A percentile compares a stretch with the other conserved stretches of the same genome.
These are phyloP conservation scores for Ormyrus nitidulus DNA, from an alignment of 2,888 invertebrate species.

Conservation along the genomic window DNA sequence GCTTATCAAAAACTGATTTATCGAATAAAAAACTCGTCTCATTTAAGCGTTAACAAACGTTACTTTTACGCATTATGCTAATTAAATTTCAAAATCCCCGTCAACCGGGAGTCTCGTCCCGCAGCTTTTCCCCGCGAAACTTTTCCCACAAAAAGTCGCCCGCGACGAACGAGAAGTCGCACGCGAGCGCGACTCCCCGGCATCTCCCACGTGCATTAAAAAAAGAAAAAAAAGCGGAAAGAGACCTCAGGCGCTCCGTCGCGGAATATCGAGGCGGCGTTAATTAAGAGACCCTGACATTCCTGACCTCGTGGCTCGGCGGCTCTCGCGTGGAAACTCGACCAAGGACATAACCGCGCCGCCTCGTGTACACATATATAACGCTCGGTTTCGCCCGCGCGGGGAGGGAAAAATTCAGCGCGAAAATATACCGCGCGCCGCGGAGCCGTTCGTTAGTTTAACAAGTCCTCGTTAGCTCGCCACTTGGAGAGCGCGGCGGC, in stretches of 20 bases:
- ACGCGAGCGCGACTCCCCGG: neutral
- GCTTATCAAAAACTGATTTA: neutral
- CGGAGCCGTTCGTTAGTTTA: conserved; percentile 59
- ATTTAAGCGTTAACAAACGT: conserved; percentile 4
- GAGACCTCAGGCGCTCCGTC: no score
- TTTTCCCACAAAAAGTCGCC: no score
- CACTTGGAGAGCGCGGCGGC: neutral
- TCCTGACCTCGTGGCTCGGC: conserved; percentile 56
- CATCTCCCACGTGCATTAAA: neutral
- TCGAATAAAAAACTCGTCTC: neutral
- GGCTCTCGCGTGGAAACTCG: conserved; percentile 52
- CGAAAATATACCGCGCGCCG: neutral
- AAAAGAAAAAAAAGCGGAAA: conserved; percentile 18
- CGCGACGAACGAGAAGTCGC: neutral
- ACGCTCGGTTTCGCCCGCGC: neutral
- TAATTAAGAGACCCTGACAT: conserved; percentile 59
- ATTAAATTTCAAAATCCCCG: no score
- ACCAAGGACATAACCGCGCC: conserved; percentile 46
- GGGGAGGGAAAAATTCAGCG: conserved; percentile 21
- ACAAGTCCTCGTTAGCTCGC: conserved; percentile 55
- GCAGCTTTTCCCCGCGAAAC: no score
- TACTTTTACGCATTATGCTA: neutral
- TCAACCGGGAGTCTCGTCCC: no score
- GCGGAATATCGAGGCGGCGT: conserved; percentile 33
- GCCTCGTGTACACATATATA: neutral